A percentile compares a stretch with the other conserved stretches of the same genome.
Conservation (phyloP, 2,888 invertebrate genomes). For the Amaurobius ferox region DNA sequence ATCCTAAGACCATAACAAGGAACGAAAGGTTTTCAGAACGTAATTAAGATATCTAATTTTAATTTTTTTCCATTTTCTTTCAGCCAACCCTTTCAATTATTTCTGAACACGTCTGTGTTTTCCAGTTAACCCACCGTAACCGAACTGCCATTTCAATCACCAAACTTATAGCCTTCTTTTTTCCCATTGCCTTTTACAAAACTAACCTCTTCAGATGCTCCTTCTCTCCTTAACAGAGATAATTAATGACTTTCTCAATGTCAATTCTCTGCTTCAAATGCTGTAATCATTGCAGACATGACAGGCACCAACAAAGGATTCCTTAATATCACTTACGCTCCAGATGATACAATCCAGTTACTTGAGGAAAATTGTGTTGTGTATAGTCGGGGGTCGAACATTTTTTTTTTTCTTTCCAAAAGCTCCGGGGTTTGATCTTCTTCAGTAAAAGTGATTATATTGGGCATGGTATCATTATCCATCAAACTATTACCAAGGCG, state of each 20-base stretch:
- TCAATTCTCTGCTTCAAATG: background rate
- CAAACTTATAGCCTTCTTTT: too few relatives aligned
- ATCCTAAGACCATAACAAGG: too few relatives aligned
- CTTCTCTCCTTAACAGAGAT: background rate
- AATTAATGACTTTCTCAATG: constrained; percentile 5
- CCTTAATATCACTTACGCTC: background rate
- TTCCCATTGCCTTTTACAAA: too few relatives aligned
- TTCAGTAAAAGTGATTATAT: constrained; percentile 21
- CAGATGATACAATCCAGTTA: constrained; percentile 2
- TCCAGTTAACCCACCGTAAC: too few relatives aligned
- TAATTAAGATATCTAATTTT: too few relatives aligned
- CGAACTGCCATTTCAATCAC: too few relatives aligned
- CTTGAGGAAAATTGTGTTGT: background rate
- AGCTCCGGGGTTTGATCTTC: constrained; percentile 4
- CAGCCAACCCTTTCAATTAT: too few relatives aligned
- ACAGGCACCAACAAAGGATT: background rate
- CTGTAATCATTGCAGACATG: background rate
- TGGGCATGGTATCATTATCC: constrained; percentile 45
- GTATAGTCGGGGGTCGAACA: background rate
- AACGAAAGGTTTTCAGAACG: too few relatives aligned
- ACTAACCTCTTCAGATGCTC: background rate
- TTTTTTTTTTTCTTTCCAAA: background rate
- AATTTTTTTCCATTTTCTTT: too few relatives aligned
- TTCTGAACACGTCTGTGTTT: too few relatives aligned
- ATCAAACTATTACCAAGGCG: constrained; percentile 63